Percentiles rank a stretch among this genome's conserved stretches.
Evolutionary conservation across 2,113 vertebrate species (phyloP).

Genomic region (Danionella cerebrum): DNA sequence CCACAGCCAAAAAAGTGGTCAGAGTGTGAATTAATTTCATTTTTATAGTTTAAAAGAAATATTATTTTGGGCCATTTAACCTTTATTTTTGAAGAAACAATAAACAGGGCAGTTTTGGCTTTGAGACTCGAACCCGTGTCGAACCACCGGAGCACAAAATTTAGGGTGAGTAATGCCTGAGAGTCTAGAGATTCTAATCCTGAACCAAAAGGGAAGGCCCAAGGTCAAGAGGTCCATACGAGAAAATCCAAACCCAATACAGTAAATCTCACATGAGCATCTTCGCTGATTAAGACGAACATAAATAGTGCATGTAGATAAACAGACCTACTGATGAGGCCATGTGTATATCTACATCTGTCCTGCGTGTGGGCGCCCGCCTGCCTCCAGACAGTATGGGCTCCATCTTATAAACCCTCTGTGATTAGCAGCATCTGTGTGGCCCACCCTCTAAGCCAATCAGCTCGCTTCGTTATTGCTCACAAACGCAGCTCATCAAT

Average conservation of each 20-base stretch:
- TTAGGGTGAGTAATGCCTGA: too few species aligned
- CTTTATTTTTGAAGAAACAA: too few species aligned
- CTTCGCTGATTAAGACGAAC: conserved; percentile 23
- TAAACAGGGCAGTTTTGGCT: too few species aligned
- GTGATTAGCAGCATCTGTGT: conserved; percentile 16
- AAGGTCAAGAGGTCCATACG: neutral
- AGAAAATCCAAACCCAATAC: neutral
- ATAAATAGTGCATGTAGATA: conserved; percentile 8
- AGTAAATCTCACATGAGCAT: neutral
- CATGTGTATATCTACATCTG: conserved; percentile 24
- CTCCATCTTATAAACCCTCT: neutral
- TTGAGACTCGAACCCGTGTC: too few species aligned
- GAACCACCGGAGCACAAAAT: too few species aligned
- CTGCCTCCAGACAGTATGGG: neutral
- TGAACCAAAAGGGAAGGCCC: too few species aligned
- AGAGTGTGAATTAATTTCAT: too few species aligned
- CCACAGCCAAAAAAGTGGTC: too few species aligned
- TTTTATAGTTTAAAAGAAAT: too few species aligned
- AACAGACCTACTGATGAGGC: neutral
- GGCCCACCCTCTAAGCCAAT: conserved; percentile 46
- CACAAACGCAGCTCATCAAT: conserved; percentile 52
- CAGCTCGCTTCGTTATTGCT: conserved; percentile 28
- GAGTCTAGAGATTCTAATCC: too few species aligned
- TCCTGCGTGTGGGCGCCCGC: neutral
- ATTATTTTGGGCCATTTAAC: too few species aligned